These are phyloP conservation scores for Drosophila melanica DNA, from an alignment of 1,140 invertebrate species.

Conservation along the genomic window DNA sequence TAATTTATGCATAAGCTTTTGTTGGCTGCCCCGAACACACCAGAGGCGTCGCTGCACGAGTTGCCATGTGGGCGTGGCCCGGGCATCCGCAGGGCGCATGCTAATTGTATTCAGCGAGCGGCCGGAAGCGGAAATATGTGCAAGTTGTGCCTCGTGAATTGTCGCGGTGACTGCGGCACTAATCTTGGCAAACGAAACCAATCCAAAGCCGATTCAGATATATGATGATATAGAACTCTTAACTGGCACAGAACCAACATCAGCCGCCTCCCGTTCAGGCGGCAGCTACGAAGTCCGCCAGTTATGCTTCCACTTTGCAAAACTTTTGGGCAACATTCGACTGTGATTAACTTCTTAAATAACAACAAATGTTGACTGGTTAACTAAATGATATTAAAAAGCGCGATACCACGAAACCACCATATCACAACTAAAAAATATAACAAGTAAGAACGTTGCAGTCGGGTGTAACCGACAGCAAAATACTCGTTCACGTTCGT, in stretches of 20 bases:
- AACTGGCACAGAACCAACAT: not conserved
- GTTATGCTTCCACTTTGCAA: constrained; percentile 15
- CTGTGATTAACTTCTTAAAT: no score
- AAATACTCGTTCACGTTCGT: no score
- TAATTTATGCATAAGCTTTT: constrained; percentile 79
- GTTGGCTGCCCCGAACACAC: constrained; percentile 29
- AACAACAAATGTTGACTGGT: no score
- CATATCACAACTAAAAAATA: no score
- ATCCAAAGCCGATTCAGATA: not conserved
- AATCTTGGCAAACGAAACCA: constrained; percentile 66
- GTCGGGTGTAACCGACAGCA: no score
- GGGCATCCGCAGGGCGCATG: constrained; percentile 18
- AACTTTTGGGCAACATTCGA: not conserved
- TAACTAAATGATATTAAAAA: no score
- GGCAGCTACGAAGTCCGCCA: constrained; percentile 17
- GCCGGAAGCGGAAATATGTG: constrained; percentile 77
- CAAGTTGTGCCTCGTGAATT: constrained; percentile 61
- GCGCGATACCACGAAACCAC: no score
- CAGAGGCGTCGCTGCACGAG: not conserved
- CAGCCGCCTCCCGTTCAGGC: not conserved
- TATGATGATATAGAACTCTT: not conserved
- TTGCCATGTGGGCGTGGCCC: constrained; percentile 30
- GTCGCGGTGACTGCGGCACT: constrained; percentile 56
- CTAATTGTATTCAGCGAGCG: constrained; percentile 75
- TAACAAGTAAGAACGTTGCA: no score